These are phyloP conservation scores for Ceraclea dissimilis DNA, from an alignment of 2,888 invertebrate species.

Conservation along the genomic window DNA sequence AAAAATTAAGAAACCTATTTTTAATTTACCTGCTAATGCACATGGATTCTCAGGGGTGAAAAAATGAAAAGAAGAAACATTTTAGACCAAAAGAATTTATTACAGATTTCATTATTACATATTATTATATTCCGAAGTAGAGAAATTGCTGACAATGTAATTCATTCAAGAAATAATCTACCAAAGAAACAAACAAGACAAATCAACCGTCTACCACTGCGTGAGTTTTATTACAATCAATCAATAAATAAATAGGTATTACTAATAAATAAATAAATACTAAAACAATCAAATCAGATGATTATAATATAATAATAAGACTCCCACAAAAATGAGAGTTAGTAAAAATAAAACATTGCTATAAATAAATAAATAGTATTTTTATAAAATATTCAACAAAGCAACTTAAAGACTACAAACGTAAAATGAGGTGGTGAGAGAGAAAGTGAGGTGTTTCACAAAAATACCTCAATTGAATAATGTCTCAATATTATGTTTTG, in stretches of 20 bases:
- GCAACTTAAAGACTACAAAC: conserved; percentile 26
- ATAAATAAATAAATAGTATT: conserved; percentile 21
- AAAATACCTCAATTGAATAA: no score
- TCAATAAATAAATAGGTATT: no score
- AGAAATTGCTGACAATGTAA: conserved; percentile 27
- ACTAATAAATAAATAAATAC: no score
- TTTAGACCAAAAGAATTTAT: conserved; percentile 50
- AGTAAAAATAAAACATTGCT: conserved; percentile 25
- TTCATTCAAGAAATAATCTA: conserved; percentile 25
- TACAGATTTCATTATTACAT: conserved; percentile 27
- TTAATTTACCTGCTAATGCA: no score
- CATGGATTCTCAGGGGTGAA: no score
- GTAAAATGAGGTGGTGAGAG: no score
- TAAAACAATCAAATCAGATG: no score
- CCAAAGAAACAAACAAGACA: conserved; percentile 25
- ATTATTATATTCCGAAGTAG: conserved; percentile 27
- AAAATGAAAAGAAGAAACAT: conserved; percentile 7
- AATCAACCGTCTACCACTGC: conserved; percentile 24
- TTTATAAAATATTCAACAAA: conserved; percentile 27
- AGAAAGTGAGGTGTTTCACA: no score
- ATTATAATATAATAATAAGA: no score
- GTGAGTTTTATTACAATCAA: conserved; percentile 21
- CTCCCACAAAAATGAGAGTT: conserved; percentile 24
- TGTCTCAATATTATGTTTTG: no score
- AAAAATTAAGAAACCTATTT: no score